Conservation (phyloP, 2,888 invertebrate species). For the Hoplodrina ambigua region DNA sequence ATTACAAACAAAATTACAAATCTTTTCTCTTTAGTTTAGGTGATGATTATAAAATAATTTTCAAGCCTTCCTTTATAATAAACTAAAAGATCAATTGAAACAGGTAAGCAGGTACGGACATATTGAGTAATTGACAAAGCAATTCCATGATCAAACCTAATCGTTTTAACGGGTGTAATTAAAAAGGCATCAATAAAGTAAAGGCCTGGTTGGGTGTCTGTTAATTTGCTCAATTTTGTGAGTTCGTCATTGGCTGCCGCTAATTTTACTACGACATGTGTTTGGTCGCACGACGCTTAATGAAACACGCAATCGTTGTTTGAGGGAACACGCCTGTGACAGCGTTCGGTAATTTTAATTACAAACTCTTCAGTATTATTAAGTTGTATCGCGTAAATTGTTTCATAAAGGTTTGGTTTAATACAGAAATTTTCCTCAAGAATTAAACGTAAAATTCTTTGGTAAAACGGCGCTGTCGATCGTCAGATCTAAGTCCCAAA, state of each 20-base stretch:
- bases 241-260: constrained; percentile 68
- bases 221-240: constrained; percentile 75
- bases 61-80: neutral
- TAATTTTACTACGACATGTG: constrained; percentile 74
- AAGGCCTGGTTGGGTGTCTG: constrained; percentile 67
- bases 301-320: constrained; percentile 51
- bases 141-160: constrained; percentile 36
- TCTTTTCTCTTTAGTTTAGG: too few relatives aligned
- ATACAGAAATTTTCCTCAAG: neutral
- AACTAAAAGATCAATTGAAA: constrained; percentile 1
- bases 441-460: neutral
- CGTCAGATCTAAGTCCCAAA: neutral
- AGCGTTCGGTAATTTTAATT: constrained; percentile 53
- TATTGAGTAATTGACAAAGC: constrained; percentile 31
- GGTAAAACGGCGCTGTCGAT: neutral
- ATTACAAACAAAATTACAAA: too few relatives aligned
- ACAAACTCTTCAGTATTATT: constrained; percentile 43
- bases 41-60: too few relatives aligned
- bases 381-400: constrained; percentile 28
- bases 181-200: constrained; percentile 71
- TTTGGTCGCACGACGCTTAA: constrained; percentile 74
- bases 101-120: neutral
- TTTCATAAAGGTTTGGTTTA: constrained; percentile 15
- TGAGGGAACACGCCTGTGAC: constrained; percentile 41
- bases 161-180: constrained; percentile 66